Percentiles rank a stretch among this genome's conserved stretches.
Evolutionary conservation across 2,113 vertebrate genomes (phyloP).

Genomic region (Campylorhamphus procurvoides): DNA sequence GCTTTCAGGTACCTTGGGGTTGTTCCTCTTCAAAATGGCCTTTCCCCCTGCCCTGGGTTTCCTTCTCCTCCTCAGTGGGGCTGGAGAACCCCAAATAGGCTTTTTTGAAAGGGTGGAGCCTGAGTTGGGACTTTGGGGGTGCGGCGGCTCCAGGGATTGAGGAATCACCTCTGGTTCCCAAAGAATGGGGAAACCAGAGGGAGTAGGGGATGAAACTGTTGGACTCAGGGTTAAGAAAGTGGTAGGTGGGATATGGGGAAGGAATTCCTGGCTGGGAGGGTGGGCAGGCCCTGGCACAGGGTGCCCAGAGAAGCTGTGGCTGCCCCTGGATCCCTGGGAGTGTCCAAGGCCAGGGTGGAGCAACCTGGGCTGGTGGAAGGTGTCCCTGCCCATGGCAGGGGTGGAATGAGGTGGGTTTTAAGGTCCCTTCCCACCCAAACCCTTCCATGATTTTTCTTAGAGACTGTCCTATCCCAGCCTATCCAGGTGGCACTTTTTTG

Average conservation of each 20-base stretch:
- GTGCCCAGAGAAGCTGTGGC: neutral
- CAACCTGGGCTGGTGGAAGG: fast-evolving
- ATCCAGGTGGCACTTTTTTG: neutral
- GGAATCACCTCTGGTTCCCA: neutral
- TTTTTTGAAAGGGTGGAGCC: neutral
- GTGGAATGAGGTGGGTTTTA: neutral
- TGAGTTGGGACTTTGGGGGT: neutral
- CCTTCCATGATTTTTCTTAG: neutral
- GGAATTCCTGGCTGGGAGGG: neutral
- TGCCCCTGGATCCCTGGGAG: neutral
- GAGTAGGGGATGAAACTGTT: neutral
- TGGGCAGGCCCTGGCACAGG: no score
- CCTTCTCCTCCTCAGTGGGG: neutral
- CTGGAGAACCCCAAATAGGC: neutral
- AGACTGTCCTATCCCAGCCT: neutral
- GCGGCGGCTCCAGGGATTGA: neutral
- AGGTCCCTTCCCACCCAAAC: neutral
- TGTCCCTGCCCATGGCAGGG: neutral
- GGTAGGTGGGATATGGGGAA: neutral
- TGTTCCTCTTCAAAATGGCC: neutral
- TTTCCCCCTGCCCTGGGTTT: neutral
- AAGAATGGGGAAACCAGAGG: neutral
- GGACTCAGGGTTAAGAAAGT: neutral
- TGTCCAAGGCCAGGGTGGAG: neutral
- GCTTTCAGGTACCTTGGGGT: constrained; percentile 87